Conservation (phyloP, 2,888 invertebrate genomes). For the Cephus rjabovi region DNA sequence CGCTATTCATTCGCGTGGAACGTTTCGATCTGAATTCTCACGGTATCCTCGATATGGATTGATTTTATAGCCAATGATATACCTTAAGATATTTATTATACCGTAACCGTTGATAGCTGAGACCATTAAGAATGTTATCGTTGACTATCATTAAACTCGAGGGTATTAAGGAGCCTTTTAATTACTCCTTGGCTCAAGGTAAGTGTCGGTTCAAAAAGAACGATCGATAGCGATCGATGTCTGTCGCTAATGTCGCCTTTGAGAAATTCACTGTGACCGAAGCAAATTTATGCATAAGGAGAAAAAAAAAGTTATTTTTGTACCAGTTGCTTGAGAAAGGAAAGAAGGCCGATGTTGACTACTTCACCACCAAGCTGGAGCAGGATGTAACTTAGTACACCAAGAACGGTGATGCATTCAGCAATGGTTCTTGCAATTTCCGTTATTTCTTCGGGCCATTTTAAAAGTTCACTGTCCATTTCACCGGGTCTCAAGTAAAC, state of each 20-base stretch:
- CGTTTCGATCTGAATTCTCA: not conserved
- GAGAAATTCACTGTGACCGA: not conserved
- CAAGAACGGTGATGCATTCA: constrained; percentile 87
- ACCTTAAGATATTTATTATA: not conserved
- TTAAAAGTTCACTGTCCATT: constrained; percentile 70
- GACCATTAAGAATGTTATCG: not conserved
- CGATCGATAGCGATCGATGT: not conserved
- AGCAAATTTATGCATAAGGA: constrained; percentile 3
- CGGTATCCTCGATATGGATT: not conserved
- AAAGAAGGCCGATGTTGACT: constrained; percentile 90
- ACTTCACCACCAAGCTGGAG: constrained; percentile 96
- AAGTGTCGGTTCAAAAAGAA: not conserved
- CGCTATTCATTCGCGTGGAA: not conserved
- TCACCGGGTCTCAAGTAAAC: constrained; percentile 90
- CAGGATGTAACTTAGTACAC: constrained; percentile 89
- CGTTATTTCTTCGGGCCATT: constrained; percentile 69
- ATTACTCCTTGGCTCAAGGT: not conserved
- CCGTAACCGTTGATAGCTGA: not conserved
- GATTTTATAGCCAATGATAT: not conserved
- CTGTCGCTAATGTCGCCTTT: not conserved
- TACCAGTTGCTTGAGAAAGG: constrained; percentile 93
- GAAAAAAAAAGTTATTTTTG: constrained; percentile 40
- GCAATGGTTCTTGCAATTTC: constrained; percentile 66
- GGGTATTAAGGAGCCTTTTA: not conserved
- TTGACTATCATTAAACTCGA: not conserved